Base-by-base conservation (phyloP, 2,797 vertebrate genomes). In the Helarctos malayanus region DNA sequence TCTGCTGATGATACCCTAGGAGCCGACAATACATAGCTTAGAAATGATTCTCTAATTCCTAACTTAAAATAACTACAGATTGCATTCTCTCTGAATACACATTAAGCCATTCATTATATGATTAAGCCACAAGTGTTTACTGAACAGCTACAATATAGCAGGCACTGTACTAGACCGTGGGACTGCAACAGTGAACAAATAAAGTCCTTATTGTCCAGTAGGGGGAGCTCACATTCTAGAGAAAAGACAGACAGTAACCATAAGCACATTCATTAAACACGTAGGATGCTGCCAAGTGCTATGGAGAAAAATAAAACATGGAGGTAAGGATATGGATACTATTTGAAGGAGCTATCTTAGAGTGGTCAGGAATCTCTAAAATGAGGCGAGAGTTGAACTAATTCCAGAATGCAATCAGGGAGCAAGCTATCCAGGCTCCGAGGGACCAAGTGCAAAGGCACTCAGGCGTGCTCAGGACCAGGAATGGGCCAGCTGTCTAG, bases 211-310 rank as follows among this genome's bases (percentile, higher is more conserved):
- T 18, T 68, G 5, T 89, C 93, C 95, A 95, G 85, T 23, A 97
- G 97, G 85, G 76, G 97, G 94, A 41, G 95, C 97, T 91, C 94
- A 71, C 35, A 32, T 45, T 80, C 88, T 56, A 94, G 76, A 84
- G 52, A 78, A 80, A 76, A 63, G 56, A 87, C 11, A 41, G n/a
- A n/a, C 38, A 38, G 7, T 21, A n/a, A 47, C 16, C 6, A 19
- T 21, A 69, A 65, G 16, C 69, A 71, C 57, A 2, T 63, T 21
- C 13, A 49, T 87, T 89, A 89, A 84, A 59, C 32, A 16, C 2
- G 12, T 1, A 41, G 54, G 16, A 61, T 25, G 49, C 41, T 71
- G 61, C 71, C 27, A 76, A 65, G 14, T 12, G 35, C 49, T 63
- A 6, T 9, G 78, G 49, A 83, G 68, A 71, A 75, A 78, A 79